Percentiles rank a stretch among this genome's conserved stretches.
Conservation (phyloP, 2,113 vertebrate genomes). For the Synchiropus splendidus region DNA sequence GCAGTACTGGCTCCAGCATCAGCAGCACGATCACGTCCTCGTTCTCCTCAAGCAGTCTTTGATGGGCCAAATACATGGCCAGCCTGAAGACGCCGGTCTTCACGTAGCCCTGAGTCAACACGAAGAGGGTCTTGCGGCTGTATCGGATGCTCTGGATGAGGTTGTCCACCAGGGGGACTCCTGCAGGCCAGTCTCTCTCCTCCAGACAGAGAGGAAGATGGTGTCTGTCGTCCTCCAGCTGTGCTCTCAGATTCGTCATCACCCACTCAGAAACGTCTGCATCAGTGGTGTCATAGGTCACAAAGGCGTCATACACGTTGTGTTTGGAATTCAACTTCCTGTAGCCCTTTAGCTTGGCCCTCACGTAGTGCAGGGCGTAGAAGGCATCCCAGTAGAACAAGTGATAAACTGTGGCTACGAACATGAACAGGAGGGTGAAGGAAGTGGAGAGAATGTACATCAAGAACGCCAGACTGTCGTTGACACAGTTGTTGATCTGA, state of each 20-base stretch:
- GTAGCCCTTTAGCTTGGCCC: slow-evolving; percentile 60
- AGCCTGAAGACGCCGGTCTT: slow-evolving; percentile 70
- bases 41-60: slow-evolving; percentile 72
- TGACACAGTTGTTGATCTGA: slow-evolving; percentile 50
- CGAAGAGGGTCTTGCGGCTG: slow-evolving; percentile 72
- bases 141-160: slow-evolving; percentile 68
- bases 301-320: slow-evolving; percentile 58
- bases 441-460: slow-evolving; percentile 46
- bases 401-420: slow-evolving; percentile 49
- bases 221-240: slow-evolving; percentile 60
- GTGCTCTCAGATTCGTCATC: slow-evolving; percentile 55
- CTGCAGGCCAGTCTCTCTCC: slow-evolving; percentile 64
- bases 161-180: slow-evolving; percentile 67
- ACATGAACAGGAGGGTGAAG: slow-evolving; percentile 45
- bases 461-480: slow-evolving; percentile 31
- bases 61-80: slow-evolving; percentile 71
- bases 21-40: slow-evolving; percentile 74
- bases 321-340: slow-evolving; percentile 31
- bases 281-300: slow-evolving; percentile 69
- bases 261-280: slow-evolving; percentile 67
- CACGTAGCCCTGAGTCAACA: slow-evolving; percentile 60
- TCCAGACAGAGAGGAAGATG: slow-evolving; percentile 56
- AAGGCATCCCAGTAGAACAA: slow-evolving; percentile 72
- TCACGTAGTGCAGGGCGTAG: slow-evolving; percentile 59
- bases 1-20: slow-evolving; percentile 74